Conservation (phyloP, 2,888 invertebrate species). For the Drosophila cognata region DNA sequence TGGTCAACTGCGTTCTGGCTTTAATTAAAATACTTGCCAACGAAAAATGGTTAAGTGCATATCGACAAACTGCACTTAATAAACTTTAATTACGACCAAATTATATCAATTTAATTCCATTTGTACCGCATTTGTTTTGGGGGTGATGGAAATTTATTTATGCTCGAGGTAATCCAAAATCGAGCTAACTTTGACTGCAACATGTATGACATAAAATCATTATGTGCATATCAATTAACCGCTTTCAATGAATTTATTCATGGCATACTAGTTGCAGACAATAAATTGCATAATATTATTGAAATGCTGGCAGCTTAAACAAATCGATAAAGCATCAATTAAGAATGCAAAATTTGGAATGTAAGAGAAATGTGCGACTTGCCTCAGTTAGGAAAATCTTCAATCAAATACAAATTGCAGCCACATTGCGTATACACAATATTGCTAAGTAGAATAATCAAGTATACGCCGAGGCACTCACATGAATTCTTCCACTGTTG, state of each 20-base stretch:
- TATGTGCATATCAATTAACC: neutral
- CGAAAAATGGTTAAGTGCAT: neutral
- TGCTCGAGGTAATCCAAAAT: neutral
- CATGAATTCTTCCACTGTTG: slow-evolving; percentile 88
- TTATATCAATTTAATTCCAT: neutral
- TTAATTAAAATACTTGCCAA: neutral
- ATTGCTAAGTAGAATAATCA: slow-evolving; percentile 10
- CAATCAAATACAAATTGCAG: neutral
- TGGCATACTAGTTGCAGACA: neutral
- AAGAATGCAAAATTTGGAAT: neutral
- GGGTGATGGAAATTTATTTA: neutral
- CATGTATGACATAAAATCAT: neutral
- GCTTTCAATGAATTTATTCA: neutral
- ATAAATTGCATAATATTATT: neutral
- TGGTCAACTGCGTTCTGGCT: neutral
- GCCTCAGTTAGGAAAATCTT: neutral
- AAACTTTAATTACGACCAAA: neutral
- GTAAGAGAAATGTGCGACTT: neutral
- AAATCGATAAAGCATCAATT: neutral
- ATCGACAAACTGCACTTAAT: neutral
- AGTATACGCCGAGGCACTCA: slow-evolving; percentile 83
- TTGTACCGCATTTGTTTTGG: neutral
- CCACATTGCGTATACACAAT: slow-evolving; percentile 37
- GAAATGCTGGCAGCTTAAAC: neutral
- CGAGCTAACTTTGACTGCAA: neutral